These are phyloP conservation scores for Drosophila cardini DNA, from an alignment of 1,140 invertebrate genomes.

Conservation along the genomic window DNA sequence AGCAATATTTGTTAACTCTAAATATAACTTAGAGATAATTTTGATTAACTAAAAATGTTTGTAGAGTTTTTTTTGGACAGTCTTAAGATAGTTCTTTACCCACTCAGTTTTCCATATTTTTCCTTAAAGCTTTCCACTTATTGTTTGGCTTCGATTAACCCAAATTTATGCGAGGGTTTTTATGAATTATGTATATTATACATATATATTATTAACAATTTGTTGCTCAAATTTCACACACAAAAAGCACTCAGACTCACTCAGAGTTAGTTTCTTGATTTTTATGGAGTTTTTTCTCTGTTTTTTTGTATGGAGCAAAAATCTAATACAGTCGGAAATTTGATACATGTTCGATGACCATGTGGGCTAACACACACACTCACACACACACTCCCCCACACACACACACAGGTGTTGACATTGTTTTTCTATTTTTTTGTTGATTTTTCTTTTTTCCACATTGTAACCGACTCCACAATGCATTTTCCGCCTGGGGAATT, in stretches of 20 bases:
- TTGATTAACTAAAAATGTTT: too few relatives aligned
- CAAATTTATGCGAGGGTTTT: constrained; percentile 10
- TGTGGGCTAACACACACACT: constrained; percentile 21
- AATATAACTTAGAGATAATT: too few relatives aligned
- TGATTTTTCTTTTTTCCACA: constrained; percentile 10
- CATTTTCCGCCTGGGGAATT: constrained; percentile 40
- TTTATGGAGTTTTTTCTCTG: too few relatives aligned
- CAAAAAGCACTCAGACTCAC: constrained; percentile 49
- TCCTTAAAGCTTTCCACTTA: neutral
- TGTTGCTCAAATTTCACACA: constrained; percentile 19
- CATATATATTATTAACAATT: too few relatives aligned
- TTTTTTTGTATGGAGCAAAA: constrained; percentile 1
- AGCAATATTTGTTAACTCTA: too few relatives aligned
- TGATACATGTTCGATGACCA: constrained; percentile 43
- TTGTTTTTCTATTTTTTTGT: constrained; percentile 9
- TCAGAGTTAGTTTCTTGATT: constrained; percentile 26
- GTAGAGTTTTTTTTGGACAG: too few relatives aligned
- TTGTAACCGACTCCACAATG: constrained; percentile 21
- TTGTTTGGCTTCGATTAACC: constrained; percentile 27
- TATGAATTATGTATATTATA: too few relatives aligned
- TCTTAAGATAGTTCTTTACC: too few relatives aligned
- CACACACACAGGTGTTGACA: constrained; percentile 14
- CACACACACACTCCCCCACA: neutral
- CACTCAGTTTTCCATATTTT: neutral
- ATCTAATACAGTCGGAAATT: constrained; percentile 37